These are phyloP conservation scores for Pleuronectes platessa DNA, from an alignment of 2,113 vertebrate species.

Conservation along the genomic window DNA sequence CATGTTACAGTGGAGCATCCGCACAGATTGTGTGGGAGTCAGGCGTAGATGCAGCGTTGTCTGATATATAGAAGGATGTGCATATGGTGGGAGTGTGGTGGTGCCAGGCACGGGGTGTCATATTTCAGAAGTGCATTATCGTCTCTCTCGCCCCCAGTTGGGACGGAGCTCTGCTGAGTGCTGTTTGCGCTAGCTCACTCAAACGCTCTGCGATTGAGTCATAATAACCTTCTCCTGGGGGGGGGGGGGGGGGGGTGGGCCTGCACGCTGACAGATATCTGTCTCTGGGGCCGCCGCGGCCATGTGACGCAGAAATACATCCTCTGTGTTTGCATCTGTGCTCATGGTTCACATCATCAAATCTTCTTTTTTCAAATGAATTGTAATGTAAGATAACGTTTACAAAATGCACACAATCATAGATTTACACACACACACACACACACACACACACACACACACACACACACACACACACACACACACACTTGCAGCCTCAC, in stretches of 20 bases:
- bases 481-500: neutral
- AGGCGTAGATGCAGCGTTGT: neutral
- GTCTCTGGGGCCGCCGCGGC: slow-evolving; percentile 16
- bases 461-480: too few relatives aligned
- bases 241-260: slow-evolving; percentile 49
- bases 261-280: slow-evolving; percentile 37
- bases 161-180: slow-evolving; percentile 66
- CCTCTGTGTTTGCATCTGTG: slow-evolving; percentile 3
- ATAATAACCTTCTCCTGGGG: slow-evolving; percentile 61
- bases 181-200: slow-evolving; percentile 61
- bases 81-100: slow-evolving; percentile 19
- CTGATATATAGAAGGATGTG: slow-evolving; percentile 26
- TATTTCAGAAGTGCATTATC: slow-evolving; percentile 77
- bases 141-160: slow-evolving; percentile 36
- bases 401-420: neutral
- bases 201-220: slow-evolving; percentile 65
- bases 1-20: neutral
- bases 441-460: neutral
- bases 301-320: slow-evolving; percentile 11
- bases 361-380: too few relatives aligned
- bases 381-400: neutral
- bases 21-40: slow-evolving; percentile 7
- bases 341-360: neutral
- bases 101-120: slow-evolving; percentile 62
- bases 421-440: neutral